Conservation (phyloP, 2,797 vertebrate species). For the Microctenopoma lineatum region DNA sequence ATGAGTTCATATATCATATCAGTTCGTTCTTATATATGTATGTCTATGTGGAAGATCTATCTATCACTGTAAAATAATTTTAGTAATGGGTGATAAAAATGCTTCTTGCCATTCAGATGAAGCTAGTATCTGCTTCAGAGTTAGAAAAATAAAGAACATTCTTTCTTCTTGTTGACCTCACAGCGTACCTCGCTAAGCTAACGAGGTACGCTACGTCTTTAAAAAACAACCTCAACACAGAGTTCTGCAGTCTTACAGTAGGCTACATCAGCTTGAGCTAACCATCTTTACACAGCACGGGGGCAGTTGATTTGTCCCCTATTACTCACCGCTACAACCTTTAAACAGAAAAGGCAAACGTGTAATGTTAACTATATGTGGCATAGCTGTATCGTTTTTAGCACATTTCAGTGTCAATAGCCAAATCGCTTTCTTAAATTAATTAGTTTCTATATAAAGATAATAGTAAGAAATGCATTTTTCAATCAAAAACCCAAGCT, state of each 20-base stretch:
- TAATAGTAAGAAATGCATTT: conserved; percentile 4
- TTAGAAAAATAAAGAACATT: neutral
- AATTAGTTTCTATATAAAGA: neutral
- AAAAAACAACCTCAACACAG: too few species aligned
- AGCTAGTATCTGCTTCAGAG: neutral
- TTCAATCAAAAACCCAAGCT: neutral
- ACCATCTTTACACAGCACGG: neutral
- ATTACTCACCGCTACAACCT: neutral
- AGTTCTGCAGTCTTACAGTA: too few species aligned
- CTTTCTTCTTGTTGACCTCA: neutral
- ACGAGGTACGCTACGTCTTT: too few species aligned
- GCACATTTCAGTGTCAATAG: neutral
- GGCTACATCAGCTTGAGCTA: too few species aligned
- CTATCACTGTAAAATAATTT: neutral
- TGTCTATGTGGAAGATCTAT: neutral
- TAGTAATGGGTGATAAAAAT: neutral
- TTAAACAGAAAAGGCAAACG: neutral
- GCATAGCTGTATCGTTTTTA: too few species aligned
- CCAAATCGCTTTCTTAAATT: neutral
- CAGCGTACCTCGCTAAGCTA: neutral
- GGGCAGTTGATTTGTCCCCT: too few species aligned
- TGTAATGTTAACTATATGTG: neutral
- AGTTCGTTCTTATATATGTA: too few species aligned
- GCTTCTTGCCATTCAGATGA: neutral
- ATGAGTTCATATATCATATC: too few species aligned